Evolutionary conservation across 2,797 vertebrate genomes (phyloP).

Genomic region (Orientallactaga sibirica): DNA sequence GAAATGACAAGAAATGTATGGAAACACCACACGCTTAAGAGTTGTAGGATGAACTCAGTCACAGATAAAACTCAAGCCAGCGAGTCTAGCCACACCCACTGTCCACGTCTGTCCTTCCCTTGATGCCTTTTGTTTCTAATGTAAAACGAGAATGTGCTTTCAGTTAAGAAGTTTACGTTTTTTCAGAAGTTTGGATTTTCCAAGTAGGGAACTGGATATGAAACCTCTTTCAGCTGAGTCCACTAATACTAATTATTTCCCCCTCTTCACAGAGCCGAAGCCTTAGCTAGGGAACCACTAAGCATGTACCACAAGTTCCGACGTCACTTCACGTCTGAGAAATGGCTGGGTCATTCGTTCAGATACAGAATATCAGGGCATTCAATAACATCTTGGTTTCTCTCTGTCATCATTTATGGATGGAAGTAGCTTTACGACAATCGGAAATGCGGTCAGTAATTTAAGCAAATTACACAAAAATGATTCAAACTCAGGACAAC

Average conservation of each 20-base stretch:
- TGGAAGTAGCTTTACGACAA: neutral
- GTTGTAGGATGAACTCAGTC: neutral
- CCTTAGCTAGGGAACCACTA: slow-evolving; percentile 69
- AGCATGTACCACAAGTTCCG: slow-evolving; percentile 69
- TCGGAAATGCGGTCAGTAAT: neutral
- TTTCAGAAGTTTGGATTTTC: slow-evolving; percentile 26
- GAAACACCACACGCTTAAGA: neutral
- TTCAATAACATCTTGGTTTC: slow-evolving; percentile 66
- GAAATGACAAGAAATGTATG: neutral
- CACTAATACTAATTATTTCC: slow-evolving; percentile 66
- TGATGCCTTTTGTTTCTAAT: slow-evolving; percentile 30
- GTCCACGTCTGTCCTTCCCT: neutral
- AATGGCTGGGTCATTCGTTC: slow-evolving; percentile 68
- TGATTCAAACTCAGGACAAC: neutral
- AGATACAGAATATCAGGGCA: slow-evolving; percentile 75
- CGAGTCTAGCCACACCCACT: neutral
- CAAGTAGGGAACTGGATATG: slow-evolving; percentile 52
- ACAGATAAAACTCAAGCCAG: neutral
- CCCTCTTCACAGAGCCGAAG: slow-evolving; percentile 69
- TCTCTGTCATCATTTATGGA: slow-evolving; percentile 66
- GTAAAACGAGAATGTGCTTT: neutral
- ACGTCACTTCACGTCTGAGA: slow-evolving; percentile 79
- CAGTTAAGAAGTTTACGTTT: slow-evolving; percentile 65
- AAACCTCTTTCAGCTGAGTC: slow-evolving; percentile 58
- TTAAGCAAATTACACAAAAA: slow-evolving; percentile 42